These are phyloP conservation scores for Pardosa pseudoannulata DNA, from an alignment of 2,888 invertebrate species.

Conservation along the genomic window DNA sequence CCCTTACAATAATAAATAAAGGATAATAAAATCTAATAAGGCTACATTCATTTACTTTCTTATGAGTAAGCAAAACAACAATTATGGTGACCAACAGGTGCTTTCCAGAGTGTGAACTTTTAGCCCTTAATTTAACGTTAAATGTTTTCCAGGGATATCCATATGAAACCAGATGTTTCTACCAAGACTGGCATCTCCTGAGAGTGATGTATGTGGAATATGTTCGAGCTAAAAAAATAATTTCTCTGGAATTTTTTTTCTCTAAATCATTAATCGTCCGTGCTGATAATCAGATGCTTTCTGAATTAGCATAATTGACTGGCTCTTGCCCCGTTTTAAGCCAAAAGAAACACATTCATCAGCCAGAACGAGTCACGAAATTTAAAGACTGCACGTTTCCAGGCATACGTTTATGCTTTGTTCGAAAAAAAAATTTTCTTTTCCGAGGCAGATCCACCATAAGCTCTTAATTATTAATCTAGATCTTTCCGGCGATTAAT, in stretches of 20 bases:
- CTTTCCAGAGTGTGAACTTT: no score
- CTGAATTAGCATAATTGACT: conserved; percentile 36
- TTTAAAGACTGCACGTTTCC: conserved; percentile 13
- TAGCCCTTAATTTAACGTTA: no score
- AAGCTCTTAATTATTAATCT: conserved; percentile 30
- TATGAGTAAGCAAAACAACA: no score
- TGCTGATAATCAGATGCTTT: conserved; percentile 22
- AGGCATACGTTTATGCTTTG: not conserved
- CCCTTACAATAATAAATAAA: no score
- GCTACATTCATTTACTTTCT: no score
- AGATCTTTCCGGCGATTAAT: not conserved
- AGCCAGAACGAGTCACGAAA: conserved; percentile 35
- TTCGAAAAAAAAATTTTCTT: conserved; percentile 26
- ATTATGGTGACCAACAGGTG: no score
- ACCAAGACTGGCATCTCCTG: no score
- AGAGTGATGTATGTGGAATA: no score
- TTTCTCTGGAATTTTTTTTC: conserved; percentile 11
- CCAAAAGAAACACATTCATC: not conserved
- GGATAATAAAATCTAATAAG: no score
- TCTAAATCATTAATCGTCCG: conserved; percentile 13
- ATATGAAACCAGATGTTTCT: no score
- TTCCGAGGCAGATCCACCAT: not conserved
- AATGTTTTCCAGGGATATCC: no score
- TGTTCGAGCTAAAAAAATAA: no score
- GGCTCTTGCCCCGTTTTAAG: conserved; percentile 25